Base-by-base conservation (phyloP, 2,797 vertebrate species). In the Hoplostethus atlanticus region DNA sequence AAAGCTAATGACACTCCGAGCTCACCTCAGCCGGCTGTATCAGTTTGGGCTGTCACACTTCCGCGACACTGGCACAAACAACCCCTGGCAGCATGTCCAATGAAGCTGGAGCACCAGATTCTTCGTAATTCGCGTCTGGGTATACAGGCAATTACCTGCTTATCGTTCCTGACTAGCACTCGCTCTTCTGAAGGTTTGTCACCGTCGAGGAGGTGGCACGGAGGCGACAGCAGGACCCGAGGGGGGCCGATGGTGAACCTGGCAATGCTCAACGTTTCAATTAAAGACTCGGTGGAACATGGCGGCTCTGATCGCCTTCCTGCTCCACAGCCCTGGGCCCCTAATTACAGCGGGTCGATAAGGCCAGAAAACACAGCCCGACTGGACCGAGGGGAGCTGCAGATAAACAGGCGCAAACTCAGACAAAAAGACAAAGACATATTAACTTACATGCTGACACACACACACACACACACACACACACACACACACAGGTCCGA, bases 61-160 rank as follows among this genome's bases (percentile, higher is more conserved):
- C 48, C n/a, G 17, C 34, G 7, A 60, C 76, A 47, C 60, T 31
- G 71, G 71, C 78, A 88, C 77, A 87, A 91, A 89, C 83, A 81
- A 79, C 80, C 77, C 17, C 71, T 50, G 79, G 86, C 86, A 80
- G 71, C 80, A 40, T 54, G 81, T 80, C 80, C 87, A 73, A 87
- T 66, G 70, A 73, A 63, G 74, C 88, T 38, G 54, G 66, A 76
- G 76, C 81, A 78, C 47, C 70, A 48, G 77, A 79, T 59, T 64
- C 81, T 64, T 21, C 71, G 84, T 87, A 85, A 91, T 89, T 88
- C 88, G 6, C 78, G 80, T 87, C 75, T 28, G 66, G 82, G 88
- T 81, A 83, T 74, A 61, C 79, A 79, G 87, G 85, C 90, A 92
- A 91, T 93, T 92, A 92, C 87, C 89, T 80, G 81, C 89, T 90